A percentile compares a stretch with the other conserved stretches of the same genome.
Evolutionary conservation across 1,140 invertebrate species (phyloP).

Genomic region (Galleria mellonella): DNA sequence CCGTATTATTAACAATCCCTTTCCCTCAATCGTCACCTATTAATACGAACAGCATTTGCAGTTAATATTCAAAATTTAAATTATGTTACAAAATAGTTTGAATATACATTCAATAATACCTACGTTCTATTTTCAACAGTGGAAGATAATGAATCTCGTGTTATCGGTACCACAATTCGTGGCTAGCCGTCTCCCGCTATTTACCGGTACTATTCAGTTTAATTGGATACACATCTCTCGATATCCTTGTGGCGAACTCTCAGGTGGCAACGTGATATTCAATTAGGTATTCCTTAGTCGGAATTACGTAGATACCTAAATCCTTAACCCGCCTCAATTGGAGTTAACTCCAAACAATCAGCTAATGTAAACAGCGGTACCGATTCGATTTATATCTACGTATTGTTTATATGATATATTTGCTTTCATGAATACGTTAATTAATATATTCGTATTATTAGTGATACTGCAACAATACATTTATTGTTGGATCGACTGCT

Average conservation of each 20-base stretch:
- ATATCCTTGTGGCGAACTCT: slow-evolving; percentile 29
- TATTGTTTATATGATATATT: too few species aligned
- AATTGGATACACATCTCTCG: slow-evolving; percentile 41
- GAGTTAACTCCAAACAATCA: slow-evolving; percentile 33
- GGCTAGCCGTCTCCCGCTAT: slow-evolving; percentile 12
- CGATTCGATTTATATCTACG: too few species aligned
- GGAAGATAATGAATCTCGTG: slow-evolving; percentile 28
- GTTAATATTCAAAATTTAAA: too few species aligned
- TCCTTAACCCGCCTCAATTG: slow-evolving; percentile 20
- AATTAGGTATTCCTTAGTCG: slow-evolving; percentile 32
- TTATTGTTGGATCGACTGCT: too few species aligned
- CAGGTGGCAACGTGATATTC: slow-evolving; percentile 38
- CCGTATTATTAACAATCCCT: too few species aligned
- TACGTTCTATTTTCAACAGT: slow-evolving; percentile 12
- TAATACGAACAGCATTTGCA: too few species aligned
- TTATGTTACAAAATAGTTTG: too few species aligned
- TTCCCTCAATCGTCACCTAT: too few species aligned
- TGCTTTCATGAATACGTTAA: too few species aligned
- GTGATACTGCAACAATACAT: too few species aligned
- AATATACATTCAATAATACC: too few species aligned
- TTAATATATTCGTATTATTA: too few species aligned
- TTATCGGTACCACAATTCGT: slow-evolving; percentile 20
- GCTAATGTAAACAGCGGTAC: slow-evolving; percentile 18
- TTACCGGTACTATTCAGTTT: slow-evolving; percentile 22
- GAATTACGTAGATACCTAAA: slow-evolving; percentile 25